Conservation (phyloP, 1,140 invertebrate species). For the Zaprionus capensis region DNA sequence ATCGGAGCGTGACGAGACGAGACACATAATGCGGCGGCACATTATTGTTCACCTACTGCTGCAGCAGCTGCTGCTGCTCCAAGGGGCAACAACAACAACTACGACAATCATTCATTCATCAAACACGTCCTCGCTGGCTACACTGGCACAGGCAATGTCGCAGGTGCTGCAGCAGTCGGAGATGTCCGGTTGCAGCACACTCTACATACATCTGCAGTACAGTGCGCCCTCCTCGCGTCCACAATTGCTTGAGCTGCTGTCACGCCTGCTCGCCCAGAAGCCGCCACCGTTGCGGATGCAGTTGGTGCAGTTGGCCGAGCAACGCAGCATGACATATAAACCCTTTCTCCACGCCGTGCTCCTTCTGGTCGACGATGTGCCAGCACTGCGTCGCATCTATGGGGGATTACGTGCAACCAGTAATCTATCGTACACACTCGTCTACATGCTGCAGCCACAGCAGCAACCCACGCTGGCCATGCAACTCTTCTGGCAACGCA, state of each 20-base stretch:
- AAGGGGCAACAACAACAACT: background rate
- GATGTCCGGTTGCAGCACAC: constrained; percentile 48
- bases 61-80: constrained; percentile 1
- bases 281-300: constrained; percentile 4
- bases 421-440: constrained; percentile 60
- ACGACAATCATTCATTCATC: background rate
- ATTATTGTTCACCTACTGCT: background rate
- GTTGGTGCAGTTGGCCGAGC: constrained; percentile 20
- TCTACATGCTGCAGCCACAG: constrained; percentile 53
- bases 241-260: constrained; percentile 41
- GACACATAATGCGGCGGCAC: background rate
- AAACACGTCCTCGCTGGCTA: background rate
- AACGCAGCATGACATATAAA: constrained; percentile 42
- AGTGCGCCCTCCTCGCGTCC: constrained; percentile 1
- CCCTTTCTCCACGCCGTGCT: constrained; percentile 60
- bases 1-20: background rate
- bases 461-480: constrained; percentile 33
- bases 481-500: constrained; percentile 57
- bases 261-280: constrained; percentile 14
- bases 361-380: constrained; percentile 54
- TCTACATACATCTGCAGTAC: constrained; percentile 46
- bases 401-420: constrained; percentile 45
- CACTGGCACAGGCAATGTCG: constrained; percentile 35
- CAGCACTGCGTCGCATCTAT: constrained; percentile 40
- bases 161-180: constrained; percentile 55